A percentile compares a stretch with the other conserved stretches of the same genome.
Conservation (phyloP, 1,140 invertebrate species). For the Drosophila sp. region DNA sequence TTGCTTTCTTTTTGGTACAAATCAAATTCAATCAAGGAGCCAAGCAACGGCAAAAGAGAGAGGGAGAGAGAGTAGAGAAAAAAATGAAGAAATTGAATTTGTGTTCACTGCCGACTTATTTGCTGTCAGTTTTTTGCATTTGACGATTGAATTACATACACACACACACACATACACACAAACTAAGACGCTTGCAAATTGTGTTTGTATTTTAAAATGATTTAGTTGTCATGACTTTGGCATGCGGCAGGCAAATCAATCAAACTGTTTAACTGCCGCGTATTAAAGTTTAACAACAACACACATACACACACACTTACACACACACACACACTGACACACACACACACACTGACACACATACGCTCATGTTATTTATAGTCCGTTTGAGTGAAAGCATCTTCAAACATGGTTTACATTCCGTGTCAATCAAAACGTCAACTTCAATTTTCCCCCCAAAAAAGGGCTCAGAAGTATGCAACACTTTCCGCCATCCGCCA, state of each 20-base stretch:
- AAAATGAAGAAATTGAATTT: conserved; percentile 57
- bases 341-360: background rate
- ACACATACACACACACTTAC: conserved; percentile 8
- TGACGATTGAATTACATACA: conserved; percentile 40
- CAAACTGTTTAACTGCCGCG: conserved; percentile 40
- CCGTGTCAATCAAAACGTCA: conserved; percentile 8
- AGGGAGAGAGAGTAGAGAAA: background rate
- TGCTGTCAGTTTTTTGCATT: conserved; percentile 40
- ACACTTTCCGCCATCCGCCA: background rate
- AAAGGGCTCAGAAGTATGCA: conserved; percentile 10
- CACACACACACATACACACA: conserved; percentile 25
- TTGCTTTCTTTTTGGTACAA: conserved; percentile 11
- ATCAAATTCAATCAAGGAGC: conserved; percentile 54
- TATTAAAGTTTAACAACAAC: conserved; percentile 19
- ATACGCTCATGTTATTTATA: conserved; percentile 1
- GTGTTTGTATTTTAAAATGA: conserved; percentile 55
- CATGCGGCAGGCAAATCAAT: conserved; percentile 41
- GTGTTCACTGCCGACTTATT: conserved; percentile 27
- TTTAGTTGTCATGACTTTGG: conserved; percentile 47
- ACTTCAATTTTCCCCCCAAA: background rate
- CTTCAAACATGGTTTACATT: conserved; percentile 8
- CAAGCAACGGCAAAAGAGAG: background rate
- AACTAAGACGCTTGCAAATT: conserved; percentile 42
- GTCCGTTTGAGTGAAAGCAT: conserved; percentile 7
- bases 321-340: background rate